phyloP scores from a whole-genome alignment of 2,888 invertebrate species.

The Scelioninae gen. 2 region DNA sequence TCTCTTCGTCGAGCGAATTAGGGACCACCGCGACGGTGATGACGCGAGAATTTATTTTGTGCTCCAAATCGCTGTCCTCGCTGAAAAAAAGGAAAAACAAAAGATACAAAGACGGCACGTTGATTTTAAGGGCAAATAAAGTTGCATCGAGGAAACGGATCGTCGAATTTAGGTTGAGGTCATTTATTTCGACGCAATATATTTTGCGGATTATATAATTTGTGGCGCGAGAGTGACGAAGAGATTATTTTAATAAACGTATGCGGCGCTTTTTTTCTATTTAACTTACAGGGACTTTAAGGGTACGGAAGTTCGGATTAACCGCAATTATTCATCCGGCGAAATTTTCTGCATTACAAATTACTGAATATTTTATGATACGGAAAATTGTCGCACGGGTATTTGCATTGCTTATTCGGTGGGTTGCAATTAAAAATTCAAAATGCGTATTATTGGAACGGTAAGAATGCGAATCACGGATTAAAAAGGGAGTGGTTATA shows the following conservation, averaged over 20 bases:
- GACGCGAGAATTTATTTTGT: slow-evolving; percentile 80
- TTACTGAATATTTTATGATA: background rate
- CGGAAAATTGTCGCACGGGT: too few relatives aligned
- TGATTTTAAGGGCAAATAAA: slow-evolving; percentile 50
- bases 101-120: slow-evolving; percentile 17
- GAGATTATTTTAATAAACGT: background rate
- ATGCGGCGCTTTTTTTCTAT: background rate
- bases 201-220: too few relatives aligned
- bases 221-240: background rate
- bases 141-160: slow-evolving; percentile 32
- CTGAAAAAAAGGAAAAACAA: slow-evolving; percentile 71
- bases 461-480: too few relatives aligned
- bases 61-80: slow-evolving; percentile 82
- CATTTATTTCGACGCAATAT: too few relatives aligned
- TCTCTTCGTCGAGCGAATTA: slow-evolving; percentile 61
- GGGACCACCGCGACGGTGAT: slow-evolving; percentile 73
- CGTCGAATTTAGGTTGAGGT: slow-evolving; percentile 42
- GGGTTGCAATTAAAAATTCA: too few relatives aligned
- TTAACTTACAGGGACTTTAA: background rate
- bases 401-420: too few relatives aligned
- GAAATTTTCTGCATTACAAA: background rate
- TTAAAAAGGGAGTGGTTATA: too few relatives aligned
- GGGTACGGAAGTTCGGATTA: background rate
- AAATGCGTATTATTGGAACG: too few relatives aligned
- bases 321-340: background rate